These are phyloP conservation scores for Anarsia innoxiella DNA, from an alignment of 2,888 invertebrate species.

Conservation along the genomic window DNA sequence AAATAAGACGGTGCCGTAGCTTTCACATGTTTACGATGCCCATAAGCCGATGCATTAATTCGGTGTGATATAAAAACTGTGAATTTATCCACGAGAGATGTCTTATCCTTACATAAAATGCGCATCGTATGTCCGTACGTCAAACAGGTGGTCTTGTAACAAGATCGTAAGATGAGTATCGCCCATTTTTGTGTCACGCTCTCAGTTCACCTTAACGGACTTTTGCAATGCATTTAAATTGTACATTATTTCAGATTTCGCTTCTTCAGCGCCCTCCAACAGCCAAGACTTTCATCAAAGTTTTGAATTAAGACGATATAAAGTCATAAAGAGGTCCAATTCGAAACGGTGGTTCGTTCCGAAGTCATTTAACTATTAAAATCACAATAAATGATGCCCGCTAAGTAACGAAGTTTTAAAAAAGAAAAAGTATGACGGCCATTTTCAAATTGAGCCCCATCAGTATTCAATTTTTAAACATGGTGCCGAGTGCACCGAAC, in stretches of 20 bases:
- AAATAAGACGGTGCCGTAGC: slow-evolving; percentile 32
- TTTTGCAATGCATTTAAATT: slow-evolving; percentile 55
- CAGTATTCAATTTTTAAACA: slow-evolving; percentile 62
- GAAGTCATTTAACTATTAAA: slow-evolving; percentile 26
- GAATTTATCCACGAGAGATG: slow-evolving; percentile 51
- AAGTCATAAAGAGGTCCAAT: slow-evolving; percentile 33
- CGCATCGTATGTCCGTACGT: slow-evolving; percentile 49
- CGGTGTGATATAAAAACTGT: slow-evolving; percentile 59
- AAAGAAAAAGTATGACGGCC: slow-evolving; percentile 36
- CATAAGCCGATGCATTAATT: slow-evolving; percentile 42
- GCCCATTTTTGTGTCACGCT: slow-evolving; percentile 51
- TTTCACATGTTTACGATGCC: slow-evolving; percentile 33
- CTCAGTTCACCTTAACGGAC: slow-evolving; percentile 41
- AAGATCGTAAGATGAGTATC: slow-evolving; percentile 38
- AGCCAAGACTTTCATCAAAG: background rate
- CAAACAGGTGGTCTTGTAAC: slow-evolving; percentile 55
- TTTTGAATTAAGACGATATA: slow-evolving; percentile 34
- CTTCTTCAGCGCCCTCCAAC: slow-evolving; percentile 9
- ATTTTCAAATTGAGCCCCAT: slow-evolving; percentile 55
- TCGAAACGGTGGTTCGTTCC: slow-evolving; percentile 23
- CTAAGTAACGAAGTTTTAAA: slow-evolving; percentile 21
- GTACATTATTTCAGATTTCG: slow-evolving; percentile 34
- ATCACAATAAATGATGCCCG: slow-evolving; percentile 14
- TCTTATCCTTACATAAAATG: slow-evolving; percentile 53
- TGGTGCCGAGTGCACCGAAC: slow-evolving; percentile 67